Conservation (phyloP, 2,797 vertebrate species). For the Arctocebus calabarensis region DNA sequence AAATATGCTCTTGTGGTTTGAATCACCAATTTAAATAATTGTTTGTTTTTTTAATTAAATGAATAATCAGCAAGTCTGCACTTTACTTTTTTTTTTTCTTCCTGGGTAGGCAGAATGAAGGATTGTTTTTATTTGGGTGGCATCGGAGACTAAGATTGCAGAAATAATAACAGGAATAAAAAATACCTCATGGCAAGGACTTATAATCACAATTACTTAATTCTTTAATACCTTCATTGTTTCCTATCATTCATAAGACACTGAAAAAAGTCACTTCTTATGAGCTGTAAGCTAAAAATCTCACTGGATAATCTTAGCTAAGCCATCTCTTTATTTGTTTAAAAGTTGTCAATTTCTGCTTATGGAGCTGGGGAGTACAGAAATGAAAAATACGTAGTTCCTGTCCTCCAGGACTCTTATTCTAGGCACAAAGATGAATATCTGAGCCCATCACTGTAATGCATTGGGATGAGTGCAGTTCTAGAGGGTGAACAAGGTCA, state of each 20-base stretch:
- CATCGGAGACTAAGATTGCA: conserved; percentile 51
- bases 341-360: neutral
- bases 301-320: neutral
- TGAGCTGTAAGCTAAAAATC: neutral
- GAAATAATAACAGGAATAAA: conserved; percentile 47
- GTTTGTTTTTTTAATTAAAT: conserved; percentile 83
- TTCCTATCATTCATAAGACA: conserved; percentile 49
- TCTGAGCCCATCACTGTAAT: neutral
- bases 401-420: neutral
- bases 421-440: neutral
- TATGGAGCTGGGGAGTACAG: neutral
- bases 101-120: conserved; percentile 33
- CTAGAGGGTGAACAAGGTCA: neutral
- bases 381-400: neutral
- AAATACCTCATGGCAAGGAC: conserved; percentile 18
- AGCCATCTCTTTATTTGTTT: conserved; percentile 26
- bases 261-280: neutral
- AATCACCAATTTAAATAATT: conserved; percentile 79
- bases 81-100: conserved; percentile 8
- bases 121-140: conserved; percentile 58
- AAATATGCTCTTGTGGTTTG: conserved; percentile 80
- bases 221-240: conserved; percentile 43
- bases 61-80: conserved; percentile 74
- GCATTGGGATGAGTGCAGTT: neutral
- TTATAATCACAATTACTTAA: neutral